Evolutionary conservation across 1,140 invertebrate species (phyloP).

Genomic region (Drosophila sucinea): DNA sequence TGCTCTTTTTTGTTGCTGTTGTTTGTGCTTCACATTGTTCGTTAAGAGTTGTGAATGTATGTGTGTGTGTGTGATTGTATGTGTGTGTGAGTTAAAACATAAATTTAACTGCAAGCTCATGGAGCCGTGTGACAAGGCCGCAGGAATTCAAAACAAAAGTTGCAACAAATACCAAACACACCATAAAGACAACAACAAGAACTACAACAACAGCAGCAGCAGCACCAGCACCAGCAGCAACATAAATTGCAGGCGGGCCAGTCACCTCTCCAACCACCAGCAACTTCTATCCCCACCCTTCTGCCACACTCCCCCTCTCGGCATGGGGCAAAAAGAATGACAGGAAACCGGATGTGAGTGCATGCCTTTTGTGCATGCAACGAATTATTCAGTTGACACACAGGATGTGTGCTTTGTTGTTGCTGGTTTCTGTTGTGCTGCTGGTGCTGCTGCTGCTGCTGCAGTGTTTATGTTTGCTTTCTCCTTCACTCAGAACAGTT

Average conservation of each 20-base stretch:
- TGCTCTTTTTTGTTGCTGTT: conserved; percentile 1
- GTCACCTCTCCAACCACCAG: neutral
- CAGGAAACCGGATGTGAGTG: conserved; percentile 81
- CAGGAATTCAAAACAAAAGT: conserved; percentile 81
- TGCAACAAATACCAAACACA: conserved; percentile 79
- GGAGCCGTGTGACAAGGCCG: conserved; percentile 77
- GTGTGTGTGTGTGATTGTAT: conserved; percentile 14
- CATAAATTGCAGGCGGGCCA: conserved; percentile 66
- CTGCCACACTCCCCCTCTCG: conserved; percentile 6
- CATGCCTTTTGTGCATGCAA: conserved; percentile 81
- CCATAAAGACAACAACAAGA: conserved; percentile 75
- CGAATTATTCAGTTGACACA: conserved; percentile 81
- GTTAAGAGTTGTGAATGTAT: conserved; percentile 55
- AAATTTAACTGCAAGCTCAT: conserved; percentile 76
- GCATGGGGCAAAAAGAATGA: conserved; percentile 71
- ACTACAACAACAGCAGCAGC: conserved; percentile 56
- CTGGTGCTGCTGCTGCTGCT: conserved; percentile 41
- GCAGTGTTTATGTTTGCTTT: conserved; percentile 35
- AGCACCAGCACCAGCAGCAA: conserved; percentile 40
- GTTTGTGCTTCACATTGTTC: conserved; percentile 59
- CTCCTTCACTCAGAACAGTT: conserved; percentile 36
- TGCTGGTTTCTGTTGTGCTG: conserved; percentile 37
- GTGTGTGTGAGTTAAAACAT: conserved; percentile 61
- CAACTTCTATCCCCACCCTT: neutral
- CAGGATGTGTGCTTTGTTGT: conserved; percentile 79